Base-by-base conservation (phyloP, 1,140 invertebrate genomes). In the Heliothis subflexa region DNA sequence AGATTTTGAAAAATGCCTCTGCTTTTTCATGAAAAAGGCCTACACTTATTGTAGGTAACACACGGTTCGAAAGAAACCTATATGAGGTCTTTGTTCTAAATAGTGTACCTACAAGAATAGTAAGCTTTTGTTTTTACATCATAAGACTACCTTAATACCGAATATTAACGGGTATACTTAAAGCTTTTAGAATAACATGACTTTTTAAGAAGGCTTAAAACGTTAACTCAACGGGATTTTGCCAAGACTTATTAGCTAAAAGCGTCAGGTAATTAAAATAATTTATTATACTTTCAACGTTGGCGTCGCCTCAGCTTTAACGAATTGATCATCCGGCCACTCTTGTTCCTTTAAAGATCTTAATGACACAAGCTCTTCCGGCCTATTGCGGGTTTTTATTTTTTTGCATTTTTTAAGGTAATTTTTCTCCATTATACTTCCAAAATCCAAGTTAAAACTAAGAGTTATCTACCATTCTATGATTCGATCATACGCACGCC, bases 201-300 rank as follows among this genome's bases (percentile, higher is more conserved):
- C 61, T 68, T 49, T 66, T 68, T 68, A 68, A 68, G 64, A 68
- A 49, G 64, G 64, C 33, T 59, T 74, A 59, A 49, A 18, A 74
- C 45, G 54, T 57, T 47, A 57, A 74, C 33, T 33, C 71, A 21
- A 25, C 71, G 59, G 59, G 71, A 74, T 59, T 74, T 74, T 16
- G 59, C 33, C 71, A 61, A 47, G 55, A 55, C 71, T 73, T 73
- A 73, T 74, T 74, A 74, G 71, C 71, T 74, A 74, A 74, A 61
- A 74, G 71, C 71, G 52, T 61, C 54, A 55, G 55, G 55, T 74
- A 74, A 74, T 74, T 74, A 74, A 74, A 74, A 57, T 61, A 61
- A 74, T 74, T 74, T 74, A 74, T 74, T 74, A 73, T 71, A 74
- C 71, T 74, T 28, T 61, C 55, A 74, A 59, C 71, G 52, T 57